Conservation (phyloP, 2,888 invertebrate genomes). For the Cephus pulcher region DNA sequence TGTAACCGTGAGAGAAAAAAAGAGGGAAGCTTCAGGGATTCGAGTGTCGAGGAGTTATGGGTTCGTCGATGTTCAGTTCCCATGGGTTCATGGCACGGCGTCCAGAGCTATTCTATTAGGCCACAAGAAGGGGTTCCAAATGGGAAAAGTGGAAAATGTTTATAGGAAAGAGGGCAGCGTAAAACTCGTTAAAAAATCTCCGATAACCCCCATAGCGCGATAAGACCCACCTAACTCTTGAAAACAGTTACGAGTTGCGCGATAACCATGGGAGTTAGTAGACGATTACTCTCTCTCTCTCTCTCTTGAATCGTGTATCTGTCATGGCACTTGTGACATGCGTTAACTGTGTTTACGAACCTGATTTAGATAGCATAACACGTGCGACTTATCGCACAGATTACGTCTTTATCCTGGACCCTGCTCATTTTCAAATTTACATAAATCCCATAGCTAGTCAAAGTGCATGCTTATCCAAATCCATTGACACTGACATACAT, state of each 20-base stretch:
- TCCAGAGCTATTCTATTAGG: no score
- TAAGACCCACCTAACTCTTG: no score
- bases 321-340: conserved; percentile 13
- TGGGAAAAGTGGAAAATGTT: neutral
- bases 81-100: no score
- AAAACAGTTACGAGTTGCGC: neutral
- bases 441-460: conserved; percentile 30
- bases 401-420: conserved; percentile 41
- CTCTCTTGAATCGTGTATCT: no score
- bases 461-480: no score
- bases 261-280: conserved; percentile 12
- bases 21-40: no score
- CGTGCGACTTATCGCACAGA: conserved; percentile 50
- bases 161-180: conserved; percentile 1
- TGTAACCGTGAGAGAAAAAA: no score
- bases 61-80: no score
- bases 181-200: conserved; percentile 15
- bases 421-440: conserved; percentile 42
- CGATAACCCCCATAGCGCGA: no score
- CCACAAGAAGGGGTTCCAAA: neutral
- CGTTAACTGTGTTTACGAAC: conserved; percentile 36
- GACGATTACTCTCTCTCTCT: neutral
- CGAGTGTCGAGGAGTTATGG: no score
- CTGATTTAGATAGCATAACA: conserved; percentile 37
- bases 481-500: no score